phyloP scores from a whole-genome alignment of 2,797 vertebrate species.

The Sylvilagus floridanus region DNA sequence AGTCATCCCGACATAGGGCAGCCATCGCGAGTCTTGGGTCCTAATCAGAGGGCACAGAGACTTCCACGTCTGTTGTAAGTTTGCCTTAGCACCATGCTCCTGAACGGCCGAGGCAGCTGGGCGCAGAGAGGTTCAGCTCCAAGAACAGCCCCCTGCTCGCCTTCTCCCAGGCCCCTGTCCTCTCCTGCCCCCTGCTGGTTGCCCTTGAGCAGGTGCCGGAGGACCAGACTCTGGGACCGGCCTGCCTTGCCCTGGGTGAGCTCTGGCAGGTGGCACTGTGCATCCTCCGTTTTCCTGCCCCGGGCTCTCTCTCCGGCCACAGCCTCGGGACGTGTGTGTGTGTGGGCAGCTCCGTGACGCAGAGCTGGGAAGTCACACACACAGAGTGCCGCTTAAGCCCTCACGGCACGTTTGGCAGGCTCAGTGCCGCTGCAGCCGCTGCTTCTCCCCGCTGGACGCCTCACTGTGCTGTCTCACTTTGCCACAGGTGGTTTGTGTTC shows the following conservation, averaged over 20 bases:
- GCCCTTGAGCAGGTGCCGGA: accelerated
- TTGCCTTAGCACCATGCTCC: too few species aligned
- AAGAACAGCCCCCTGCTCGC: accelerated
- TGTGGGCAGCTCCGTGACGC: not conserved
- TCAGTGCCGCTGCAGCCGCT: not conserved
- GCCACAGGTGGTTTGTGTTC: slow-evolving; percentile 97
- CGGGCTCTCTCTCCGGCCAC: not conserved
- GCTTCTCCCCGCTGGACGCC: slow-evolving; percentile 58
- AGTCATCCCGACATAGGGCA: accelerated
- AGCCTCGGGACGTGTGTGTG: too few species aligned
- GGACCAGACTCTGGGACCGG: not conserved
- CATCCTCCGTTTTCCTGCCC: not conserved
- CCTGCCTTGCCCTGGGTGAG: not conserved
- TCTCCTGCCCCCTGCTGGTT: not conserved
- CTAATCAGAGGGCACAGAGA: accelerated
- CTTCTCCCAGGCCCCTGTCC: accelerated
- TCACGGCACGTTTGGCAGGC: too few species aligned
- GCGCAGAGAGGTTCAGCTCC: not conserved
- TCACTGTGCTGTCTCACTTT: slow-evolving; percentile 77
- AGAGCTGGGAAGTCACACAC: not conserved
- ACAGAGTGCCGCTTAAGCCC: slow-evolving; percentile 52
- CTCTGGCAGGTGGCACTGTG: accelerated
- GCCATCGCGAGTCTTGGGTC: accelerated
- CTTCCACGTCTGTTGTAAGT: accelerated
- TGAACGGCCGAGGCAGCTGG: not conserved